Evolutionary conservation across 2,888 invertebrate genomes (phyloP).

Genomic region (Ophioninae sp.): DNA sequence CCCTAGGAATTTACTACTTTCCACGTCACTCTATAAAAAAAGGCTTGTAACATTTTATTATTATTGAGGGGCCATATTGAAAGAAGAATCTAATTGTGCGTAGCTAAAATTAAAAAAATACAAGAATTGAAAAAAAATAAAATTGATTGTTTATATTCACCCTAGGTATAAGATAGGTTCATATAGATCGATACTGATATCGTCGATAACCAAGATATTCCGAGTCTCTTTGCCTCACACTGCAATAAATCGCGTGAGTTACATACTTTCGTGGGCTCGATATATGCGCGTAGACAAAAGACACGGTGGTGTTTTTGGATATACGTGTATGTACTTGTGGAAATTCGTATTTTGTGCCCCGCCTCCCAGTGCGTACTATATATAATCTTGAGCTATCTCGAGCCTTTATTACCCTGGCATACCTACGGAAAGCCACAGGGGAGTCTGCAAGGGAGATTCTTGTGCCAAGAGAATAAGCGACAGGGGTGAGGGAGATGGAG

Average conservation of each 20-base stretch:
- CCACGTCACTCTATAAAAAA: too few species aligned
- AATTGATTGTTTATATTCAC: too few species aligned
- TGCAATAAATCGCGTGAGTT: neutral
- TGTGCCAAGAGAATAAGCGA: constrained; percentile 38
- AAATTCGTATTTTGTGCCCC: constrained; percentile 45
- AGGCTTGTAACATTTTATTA: too few species aligned
- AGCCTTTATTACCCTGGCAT: constrained; percentile 50
- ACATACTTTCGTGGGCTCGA: neutral
- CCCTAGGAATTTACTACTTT: too few species aligned
- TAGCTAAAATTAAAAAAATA: too few species aligned
- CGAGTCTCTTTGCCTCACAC: neutral
- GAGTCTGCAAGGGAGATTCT: constrained; percentile 59
- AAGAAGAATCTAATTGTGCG: too few species aligned
- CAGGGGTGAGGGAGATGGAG: neutral
- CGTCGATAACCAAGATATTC: too few species aligned
- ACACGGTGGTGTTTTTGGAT: neutral
- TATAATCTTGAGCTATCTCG: constrained; percentile 44
- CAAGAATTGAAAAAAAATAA: too few species aligned
- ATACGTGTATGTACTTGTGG: constrained; percentile 6
- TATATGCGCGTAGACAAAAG: neutral
- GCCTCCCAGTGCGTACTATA: constrained; percentile 22
- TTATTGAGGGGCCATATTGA: too few species aligned
- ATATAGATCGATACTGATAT: too few species aligned
- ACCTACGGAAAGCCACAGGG: constrained; percentile 56
- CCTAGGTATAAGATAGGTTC: too few species aligned